Evolutionary conservation across 2,113 vertebrate genomes (phyloP), one percentile per base, ranked within the genome.

Genomic region (Ivindomyrus marchei): DNA sequence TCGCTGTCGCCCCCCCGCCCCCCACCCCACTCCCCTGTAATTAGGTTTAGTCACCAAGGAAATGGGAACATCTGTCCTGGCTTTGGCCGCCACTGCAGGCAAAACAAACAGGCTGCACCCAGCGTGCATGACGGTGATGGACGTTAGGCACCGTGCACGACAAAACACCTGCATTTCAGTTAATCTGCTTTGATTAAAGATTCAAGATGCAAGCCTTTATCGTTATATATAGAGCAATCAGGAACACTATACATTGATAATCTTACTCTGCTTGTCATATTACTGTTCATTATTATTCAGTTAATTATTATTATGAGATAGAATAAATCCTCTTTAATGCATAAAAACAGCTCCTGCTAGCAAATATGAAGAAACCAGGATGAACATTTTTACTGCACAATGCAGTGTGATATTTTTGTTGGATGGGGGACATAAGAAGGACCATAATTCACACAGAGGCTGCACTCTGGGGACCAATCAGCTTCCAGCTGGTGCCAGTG

Each of bases 11-110:
- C 9, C 11, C 6, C 77, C 13, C 5, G 2, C 77, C 50, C 9
- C 56, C 36, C 36, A 42, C 50, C 47, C n/a, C 42, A 21, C 3
- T 21, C 4, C 77, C n/a, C 77, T 46, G 36, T 89, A 89, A 89
- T 89, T 89, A 89, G 77, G 52, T 62, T 84, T 85, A 62, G 89
- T 89, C 39, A 85, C 89, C 39, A 47, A 89, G 80, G 89, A 89
- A 47, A 58, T 85, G 89, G 50, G 36, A 56, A 85, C 80, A 89
- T 85, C 89, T 89, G 53, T n/a, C 42, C 80, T 53, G 39, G 36
- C 77, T 58, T 27, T n/a, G 77, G 39, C 6, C 70, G 80, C 58
- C 17, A 52, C 31, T 74, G 50, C 10, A 46, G 36, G 36, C 87
- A 89, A 85, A 84, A 89, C 77, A 62, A 89, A 89, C 15, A 62